phyloP scores from a whole-genome alignment of 2,888 invertebrate species.

The Drosophila parthenogenetica region DNA sequence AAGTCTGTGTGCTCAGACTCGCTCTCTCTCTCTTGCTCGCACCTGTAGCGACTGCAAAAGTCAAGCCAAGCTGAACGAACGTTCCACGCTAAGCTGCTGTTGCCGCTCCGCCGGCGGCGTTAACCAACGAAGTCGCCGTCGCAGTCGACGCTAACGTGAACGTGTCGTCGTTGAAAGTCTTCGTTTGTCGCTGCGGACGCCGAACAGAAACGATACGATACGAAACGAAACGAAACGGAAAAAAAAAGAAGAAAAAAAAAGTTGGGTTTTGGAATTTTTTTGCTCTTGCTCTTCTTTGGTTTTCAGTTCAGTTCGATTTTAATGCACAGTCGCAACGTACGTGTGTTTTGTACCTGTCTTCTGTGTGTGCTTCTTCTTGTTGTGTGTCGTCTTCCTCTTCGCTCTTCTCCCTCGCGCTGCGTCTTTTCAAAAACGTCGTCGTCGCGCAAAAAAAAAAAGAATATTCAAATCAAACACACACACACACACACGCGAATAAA shows the following conservation, averaged over 20 bases:
- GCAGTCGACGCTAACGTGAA: constrained; percentile 43
- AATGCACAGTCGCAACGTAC: constrained; percentile 81
- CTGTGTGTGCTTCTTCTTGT: constrained; percentile 35
- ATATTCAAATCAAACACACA: constrained; percentile 23
- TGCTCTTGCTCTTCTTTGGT: constrained; percentile 84
- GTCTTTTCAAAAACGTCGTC: constrained; percentile 39
- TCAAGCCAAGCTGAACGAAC: constrained; percentile 82
- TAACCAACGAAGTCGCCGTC: constrained; percentile 60
- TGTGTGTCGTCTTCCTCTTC: constrained; percentile 21
- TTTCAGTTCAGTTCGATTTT: constrained; percentile 83
- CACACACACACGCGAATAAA: constrained; percentile 7
- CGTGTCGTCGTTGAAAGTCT: constrained; percentile 68
- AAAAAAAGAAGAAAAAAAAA: constrained; percentile 48
- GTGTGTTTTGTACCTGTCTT: constrained; percentile 49
- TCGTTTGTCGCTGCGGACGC: constrained; percentile 43
- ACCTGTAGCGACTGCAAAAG: constrained; percentile 47
- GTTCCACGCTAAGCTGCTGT: constrained; percentile 78
- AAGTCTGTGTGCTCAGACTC: constrained; percentile 19
- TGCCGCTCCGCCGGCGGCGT: constrained; percentile 80
- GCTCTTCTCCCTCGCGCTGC: constrained; percentile 43
- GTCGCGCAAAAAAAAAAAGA: constrained; percentile 40
- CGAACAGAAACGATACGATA: constrained; percentile 60
- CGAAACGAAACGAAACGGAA: constrained; percentile 52
- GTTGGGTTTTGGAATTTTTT: constrained; percentile 84
- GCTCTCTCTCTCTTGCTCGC: constrained; percentile 36